These are phyloP conservation scores for Linnaemya tessellans DNA, from an alignment of 2,888 invertebrate species.

Conservation along the genomic window DNA sequence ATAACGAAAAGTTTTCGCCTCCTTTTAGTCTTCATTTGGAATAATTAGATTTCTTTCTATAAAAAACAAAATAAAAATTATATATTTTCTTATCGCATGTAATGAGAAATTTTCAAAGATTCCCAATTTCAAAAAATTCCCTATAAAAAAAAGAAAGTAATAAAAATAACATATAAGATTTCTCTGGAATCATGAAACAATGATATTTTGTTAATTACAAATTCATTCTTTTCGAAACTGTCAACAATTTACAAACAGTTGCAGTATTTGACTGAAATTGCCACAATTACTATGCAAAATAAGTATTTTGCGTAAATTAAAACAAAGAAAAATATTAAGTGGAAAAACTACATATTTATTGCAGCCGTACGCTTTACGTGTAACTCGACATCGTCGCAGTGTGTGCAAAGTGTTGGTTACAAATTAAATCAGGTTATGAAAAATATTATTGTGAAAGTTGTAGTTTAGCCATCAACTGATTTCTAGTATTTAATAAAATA, in stretches of 20 bases:
- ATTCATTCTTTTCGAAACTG: constrained; percentile 8
- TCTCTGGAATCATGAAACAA: background rate
- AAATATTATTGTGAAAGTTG: constrained; percentile 71
- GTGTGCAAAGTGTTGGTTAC: constrained; percentile 47
- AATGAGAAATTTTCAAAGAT: no score
- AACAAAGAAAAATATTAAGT: constrained; percentile 53
- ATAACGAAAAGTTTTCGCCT: no score
- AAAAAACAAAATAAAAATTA: no score
- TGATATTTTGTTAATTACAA: background rate
- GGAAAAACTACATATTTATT: constrained; percentile 51
- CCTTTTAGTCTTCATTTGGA: no score
- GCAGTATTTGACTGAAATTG: constrained; percentile 55
- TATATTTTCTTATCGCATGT: no score
- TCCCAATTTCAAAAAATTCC: no score
- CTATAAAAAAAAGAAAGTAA: no score
- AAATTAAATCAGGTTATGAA: constrained; percentile 72
- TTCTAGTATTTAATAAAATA: constrained; percentile 48
- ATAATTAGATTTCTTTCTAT: no score
- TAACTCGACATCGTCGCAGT: constrained; percentile 4
- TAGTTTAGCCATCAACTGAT: constrained; percentile 60
- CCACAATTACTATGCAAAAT: constrained; percentile 71
- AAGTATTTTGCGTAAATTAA: constrained; percentile 70
- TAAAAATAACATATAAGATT: no score
- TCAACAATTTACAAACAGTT: constrained; percentile 12
- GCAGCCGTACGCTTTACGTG: background rate